A percentile compares a stretch with the other conserved stretches of the same genome.
These are phyloP conservation scores for Spea bombifrons DNA, from an alignment of 2,113 vertebrate genomes.

Conservation along the genomic window DNA sequence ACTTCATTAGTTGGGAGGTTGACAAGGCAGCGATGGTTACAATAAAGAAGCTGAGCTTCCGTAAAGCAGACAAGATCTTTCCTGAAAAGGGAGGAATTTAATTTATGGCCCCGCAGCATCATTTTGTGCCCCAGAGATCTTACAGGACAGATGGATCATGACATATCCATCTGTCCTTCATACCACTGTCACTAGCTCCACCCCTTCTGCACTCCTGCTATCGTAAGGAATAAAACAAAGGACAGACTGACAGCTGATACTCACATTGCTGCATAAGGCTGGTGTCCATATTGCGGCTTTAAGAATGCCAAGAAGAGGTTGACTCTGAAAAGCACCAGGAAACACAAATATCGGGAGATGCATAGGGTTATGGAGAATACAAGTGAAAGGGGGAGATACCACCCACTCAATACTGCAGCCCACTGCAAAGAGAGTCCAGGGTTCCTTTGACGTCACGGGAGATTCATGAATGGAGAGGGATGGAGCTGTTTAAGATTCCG, in stretches of 20 bases:
- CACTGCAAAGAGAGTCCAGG: slow-evolving; percentile 43
- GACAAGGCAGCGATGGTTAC: slow-evolving; percentile 30
- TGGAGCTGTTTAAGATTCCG: slow-evolving; percentile 46
- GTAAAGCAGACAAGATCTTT: slow-evolving; percentile 17
- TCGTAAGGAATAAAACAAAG: slow-evolving; percentile 42
- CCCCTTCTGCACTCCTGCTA: slow-evolving; percentile 13
- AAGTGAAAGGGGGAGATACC: slow-evolving; percentile 34
- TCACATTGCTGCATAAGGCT: slow-evolving; percentile 38
- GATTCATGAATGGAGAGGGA: slow-evolving; percentile 50
- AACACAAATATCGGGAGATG: slow-evolving; percentile 8
- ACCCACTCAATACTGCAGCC: slow-evolving; percentile 47
- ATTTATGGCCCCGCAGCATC: slow-evolving; percentile 44
- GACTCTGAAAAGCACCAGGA: slow-evolving; percentile 13
- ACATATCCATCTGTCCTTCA: slow-evolving; percentile 43
- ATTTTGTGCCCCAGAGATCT: slow-evolving; percentile 38
- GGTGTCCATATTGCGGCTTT: slow-evolving; percentile 33
- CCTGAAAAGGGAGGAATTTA: slow-evolving; percentile 38
- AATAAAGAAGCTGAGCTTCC: slow-evolving; percentile 46
- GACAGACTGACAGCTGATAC: slow-evolving; percentile 41
- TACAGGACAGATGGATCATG: slow-evolving; percentile 42
- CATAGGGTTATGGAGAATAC: slow-evolving; percentile 13
- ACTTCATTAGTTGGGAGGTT: slow-evolving; percentile 34
- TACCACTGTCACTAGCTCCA: slow-evolving; percentile 17
- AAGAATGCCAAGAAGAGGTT: slow-evolving; percentile 18
- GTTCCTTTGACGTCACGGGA: slow-evolving; percentile 28